phyloP scores from a whole-genome alignment of 2,797 vertebrate species.

The Echeneis naucrates region DNA sequence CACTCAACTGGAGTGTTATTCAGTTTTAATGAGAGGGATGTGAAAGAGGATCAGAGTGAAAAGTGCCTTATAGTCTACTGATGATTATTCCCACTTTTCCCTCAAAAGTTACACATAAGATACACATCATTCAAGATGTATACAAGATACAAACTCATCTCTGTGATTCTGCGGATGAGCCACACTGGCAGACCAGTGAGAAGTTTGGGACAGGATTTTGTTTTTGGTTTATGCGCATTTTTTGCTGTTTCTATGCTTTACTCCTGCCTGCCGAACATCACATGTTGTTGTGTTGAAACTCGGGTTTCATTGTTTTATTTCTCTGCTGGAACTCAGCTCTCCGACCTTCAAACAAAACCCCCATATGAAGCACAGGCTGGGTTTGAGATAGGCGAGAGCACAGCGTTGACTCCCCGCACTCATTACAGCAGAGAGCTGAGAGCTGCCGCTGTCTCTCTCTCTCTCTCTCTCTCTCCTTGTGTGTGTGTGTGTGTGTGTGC shows the following conservation, averaged over 20 bases:
- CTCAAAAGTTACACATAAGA: constrained; percentile 48
- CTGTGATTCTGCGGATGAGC: constrained; percentile 24
- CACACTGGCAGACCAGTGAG: constrained; percentile 10
- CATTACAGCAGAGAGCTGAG: constrained; percentile 43
- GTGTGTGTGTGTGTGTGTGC: neutral
- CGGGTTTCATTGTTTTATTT: neutral
- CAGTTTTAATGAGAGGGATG: constrained; percentile 71
- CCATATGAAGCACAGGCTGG: constrained; percentile 35
- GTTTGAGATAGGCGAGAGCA: constrained; percentile 24
- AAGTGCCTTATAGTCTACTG: constrained; percentile 18
- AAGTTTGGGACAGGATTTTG: constrained; percentile 21
- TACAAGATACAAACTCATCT: constrained; percentile 5
- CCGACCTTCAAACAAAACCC: constrained; percentile 43
- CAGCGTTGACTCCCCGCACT: constrained; percentile 41
- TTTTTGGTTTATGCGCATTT: constrained; percentile 10
- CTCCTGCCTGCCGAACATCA: constrained; percentile 8
- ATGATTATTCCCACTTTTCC: neutral
- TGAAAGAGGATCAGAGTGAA: constrained; percentile 65
- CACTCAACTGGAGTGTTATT: constrained; percentile 67
- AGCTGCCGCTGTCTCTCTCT: no score
- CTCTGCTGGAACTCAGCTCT: constrained; percentile 15
- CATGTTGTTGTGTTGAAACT: neutral
- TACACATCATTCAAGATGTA: constrained; percentile 27
- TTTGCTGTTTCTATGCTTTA: constrained; percentile 5
- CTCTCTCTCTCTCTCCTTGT: no score